These are phyloP conservation scores for Microcebus tavaratra DNA, from an alignment of 2,113 vertebrate species.

Conservation along the genomic window DNA sequence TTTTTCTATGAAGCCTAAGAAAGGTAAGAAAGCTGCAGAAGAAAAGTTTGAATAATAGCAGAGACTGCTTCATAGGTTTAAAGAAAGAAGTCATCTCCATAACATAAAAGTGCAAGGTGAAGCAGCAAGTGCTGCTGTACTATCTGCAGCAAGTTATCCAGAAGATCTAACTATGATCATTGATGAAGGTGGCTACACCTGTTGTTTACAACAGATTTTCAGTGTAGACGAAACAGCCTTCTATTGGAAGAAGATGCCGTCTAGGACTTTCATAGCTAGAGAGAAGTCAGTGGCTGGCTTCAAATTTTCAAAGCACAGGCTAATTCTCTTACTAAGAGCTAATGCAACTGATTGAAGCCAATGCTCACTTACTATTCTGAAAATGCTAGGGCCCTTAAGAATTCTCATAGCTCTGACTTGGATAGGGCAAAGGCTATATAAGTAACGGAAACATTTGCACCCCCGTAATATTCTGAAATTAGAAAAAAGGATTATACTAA, in stretches of 20 bases:
- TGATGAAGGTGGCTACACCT: neutral
- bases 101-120: neutral
- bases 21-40: neutral
- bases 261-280: too few species aligned
- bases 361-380: neutral
- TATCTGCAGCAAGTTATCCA: neutral
- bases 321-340: neutral
- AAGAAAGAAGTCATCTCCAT: neutral
- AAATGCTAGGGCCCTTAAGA: neutral
- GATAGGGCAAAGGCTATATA: too few species aligned
- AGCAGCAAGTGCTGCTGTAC: neutral
- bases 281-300: neutral
- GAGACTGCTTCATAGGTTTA: neutral
- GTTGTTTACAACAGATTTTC: neutral
- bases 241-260: too few species aligned
- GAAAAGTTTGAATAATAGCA: neutral
- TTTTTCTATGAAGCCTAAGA: neutral
- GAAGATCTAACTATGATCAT: neutral
- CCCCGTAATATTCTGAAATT: too few species aligned
- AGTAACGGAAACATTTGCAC: too few species aligned
- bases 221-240: neutral
- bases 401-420: too few species aligned
- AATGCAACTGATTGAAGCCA: neutral
- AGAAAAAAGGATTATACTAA: neutral
- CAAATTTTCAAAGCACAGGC: neutral